Base-by-base conservation (phyloP, 2,888 invertebrate species). In the Heliconius sara region DNA sequence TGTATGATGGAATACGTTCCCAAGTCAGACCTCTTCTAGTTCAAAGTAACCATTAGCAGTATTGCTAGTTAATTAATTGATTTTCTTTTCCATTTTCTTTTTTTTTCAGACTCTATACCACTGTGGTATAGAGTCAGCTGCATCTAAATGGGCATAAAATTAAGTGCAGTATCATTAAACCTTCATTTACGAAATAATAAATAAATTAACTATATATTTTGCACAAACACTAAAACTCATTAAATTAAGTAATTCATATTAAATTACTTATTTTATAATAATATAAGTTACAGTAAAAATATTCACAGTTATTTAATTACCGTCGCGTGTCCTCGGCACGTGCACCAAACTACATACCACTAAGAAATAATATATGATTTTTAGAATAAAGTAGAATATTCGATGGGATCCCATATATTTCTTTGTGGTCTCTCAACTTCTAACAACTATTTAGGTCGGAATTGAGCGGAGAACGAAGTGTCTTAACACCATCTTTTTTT, bases 21-120 rank as follows among this genome's bases (percentile, higher is more conserved):
- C 67, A 67, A 67, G 16, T 43, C 13, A 16, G 43, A 70, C 7
- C n/a, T 67, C 39, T 27, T 70, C 25, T 70, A 25, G 25, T 70
- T 70, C 25, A 70, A 70, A 70, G 68, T 16, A 47, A 13, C 43
- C 70, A 70, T 70, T 47, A 25, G 70, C 43, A 43, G 1, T 70
- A 70, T 70, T 70, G 25, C 70, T 68, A 39, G 10, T n/a, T 34
- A 10, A 10, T 34, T 39, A 67, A 10, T 39, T 4, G 6, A 27
- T 68, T 68, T 43, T 16, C 13, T n/a, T 43, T 27, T 27, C 27
- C 27, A 1, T 27, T 27, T 27, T 27, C 27, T 27, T 27, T 47
- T 47, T 47, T 47, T 47, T 47, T 47, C 43, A 12, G 4, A 13
- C 43, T 47, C 43, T 13, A 13, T 13, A 12, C 13, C 43, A 47